Percentiles rank a stretch among this genome's conserved stretches.
Evolutionary conservation across 2,888 invertebrate genomes (phyloP).

Genomic region (Lottia scabra): DNA sequence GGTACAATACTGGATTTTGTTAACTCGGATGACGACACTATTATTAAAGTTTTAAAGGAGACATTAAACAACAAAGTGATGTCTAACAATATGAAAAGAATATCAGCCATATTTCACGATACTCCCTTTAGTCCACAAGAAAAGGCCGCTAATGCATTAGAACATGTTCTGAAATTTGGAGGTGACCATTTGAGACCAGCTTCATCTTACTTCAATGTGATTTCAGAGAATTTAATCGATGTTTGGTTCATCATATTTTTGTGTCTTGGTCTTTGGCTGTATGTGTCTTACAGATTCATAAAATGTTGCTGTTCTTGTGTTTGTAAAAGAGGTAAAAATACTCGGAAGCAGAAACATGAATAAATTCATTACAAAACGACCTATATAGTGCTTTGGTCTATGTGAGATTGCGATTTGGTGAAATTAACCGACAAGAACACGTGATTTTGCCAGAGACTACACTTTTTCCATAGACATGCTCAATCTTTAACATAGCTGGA

Average conservation of each 20-base stretch:
- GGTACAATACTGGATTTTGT: constrained; percentile 28
- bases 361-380: background rate
- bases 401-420: too few species aligned
- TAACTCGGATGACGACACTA: constrained; percentile 25
- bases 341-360: background rate
- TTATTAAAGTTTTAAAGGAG: constrained; percentile 23
- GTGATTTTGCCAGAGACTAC: too few species aligned
- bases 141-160: constrained; percentile 44
- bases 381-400: too few species aligned
- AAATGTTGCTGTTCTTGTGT: constrained; percentile 1
- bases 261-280: background rate
- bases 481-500: too few species aligned
- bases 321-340: background rate
- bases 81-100: constrained; percentile 28
- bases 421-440: too few species aligned
- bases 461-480: too few species aligned
- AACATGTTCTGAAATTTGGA: constrained; percentile 47
- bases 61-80: constrained; percentile 25
- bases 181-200: constrained; percentile 41
- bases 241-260: constrained; percentile 18
- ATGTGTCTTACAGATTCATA: background rate
- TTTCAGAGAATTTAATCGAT: constrained; percentile 19
- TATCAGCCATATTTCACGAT: constrained; percentile 34
- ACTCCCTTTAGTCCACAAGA: constrained; percentile 31
- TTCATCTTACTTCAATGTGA: constrained; percentile 22